Evolutionary conservation across 2,888 invertebrate genomes (phyloP), one percentile per base, ranked within the genome.

Genomic region (Cheilosia impressa): DNA sequence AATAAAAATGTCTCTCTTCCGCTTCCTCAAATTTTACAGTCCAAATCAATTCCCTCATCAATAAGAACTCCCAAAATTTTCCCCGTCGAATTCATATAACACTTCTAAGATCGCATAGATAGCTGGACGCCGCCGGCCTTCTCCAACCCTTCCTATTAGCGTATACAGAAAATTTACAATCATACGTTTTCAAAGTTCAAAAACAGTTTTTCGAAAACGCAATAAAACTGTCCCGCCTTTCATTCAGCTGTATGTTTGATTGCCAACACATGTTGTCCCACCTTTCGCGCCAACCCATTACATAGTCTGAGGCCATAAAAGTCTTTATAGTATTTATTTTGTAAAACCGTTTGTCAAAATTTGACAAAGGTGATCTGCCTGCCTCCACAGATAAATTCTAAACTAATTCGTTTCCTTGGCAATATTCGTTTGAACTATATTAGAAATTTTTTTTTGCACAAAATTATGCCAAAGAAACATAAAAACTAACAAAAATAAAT

Each of bases 191-290:
- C 13, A 17, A 41, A 68, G 43, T 19, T 43, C 43, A 10, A 53
- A 68, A 27, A 17, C 62, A 3, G 19, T 43, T n/a, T 34, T 24
- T 34, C 47, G 19, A 19, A 53, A 58, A 52, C 22, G 43, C 52
- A 50, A 77, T 77, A 77, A 77, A 77, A 62, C 43, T 62, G 62
- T 77, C 53, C 10, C 45, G 38, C 43, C 58, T 76, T 60, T 76
- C 58, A 52, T 52, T 58, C 5, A 19, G 31, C 22, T 19, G 60
- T 47, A 22, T 55, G 57, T 62, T 73, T 84, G 27, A 80, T 84
- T 76, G 60, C 55, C 27, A 47, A 53, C 84, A 84, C 69, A 80
- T 84, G 84, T 80, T 69, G n/a, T 41, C 19, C 66, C 52, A 84
- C 84, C 79, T 84, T 71, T 47, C 53, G 15, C 57, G 62, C 53